Evolutionary conservation across 2,113 vertebrate species (phyloP).

Genomic region (Oostethus manadensis): DNA sequence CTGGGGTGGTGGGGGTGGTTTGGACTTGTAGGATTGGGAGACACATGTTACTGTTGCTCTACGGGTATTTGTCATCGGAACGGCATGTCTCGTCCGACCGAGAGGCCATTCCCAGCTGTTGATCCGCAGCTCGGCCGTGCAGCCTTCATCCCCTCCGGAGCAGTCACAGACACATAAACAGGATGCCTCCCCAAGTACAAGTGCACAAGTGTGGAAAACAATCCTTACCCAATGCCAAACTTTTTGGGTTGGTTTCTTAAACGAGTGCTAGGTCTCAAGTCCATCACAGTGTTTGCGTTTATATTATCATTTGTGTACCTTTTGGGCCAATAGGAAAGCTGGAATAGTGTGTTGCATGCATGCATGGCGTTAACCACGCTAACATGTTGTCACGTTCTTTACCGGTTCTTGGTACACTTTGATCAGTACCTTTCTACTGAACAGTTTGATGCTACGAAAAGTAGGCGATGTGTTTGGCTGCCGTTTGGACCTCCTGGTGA

Average conservation of each 20-base stretch:
- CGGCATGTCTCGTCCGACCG: constrained; percentile 84
- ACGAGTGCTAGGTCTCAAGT: too few species aligned
- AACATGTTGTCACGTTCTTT: too few species aligned
- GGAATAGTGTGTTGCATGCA: too few species aligned
- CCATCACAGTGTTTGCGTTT: too few species aligned
- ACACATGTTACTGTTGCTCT: constrained; percentile 83
- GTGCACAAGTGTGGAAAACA: constrained; percentile 79
- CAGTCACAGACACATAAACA: constrained; percentile 82
- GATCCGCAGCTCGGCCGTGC: constrained; percentile 76
- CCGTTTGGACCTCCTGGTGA: too few species aligned
- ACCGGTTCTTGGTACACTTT: too few species aligned
- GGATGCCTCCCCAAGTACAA: constrained; percentile 80
- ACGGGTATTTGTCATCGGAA: constrained; percentile 87
- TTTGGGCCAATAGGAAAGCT: too few species aligned
- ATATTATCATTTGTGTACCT: too few species aligned
- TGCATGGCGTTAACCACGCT: too few species aligned
- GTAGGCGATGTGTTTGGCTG: too few species aligned
- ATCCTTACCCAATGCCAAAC: constrained; percentile 59
- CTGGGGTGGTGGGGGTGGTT: constrained; percentile 38
- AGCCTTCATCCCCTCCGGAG: constrained; percentile 70
- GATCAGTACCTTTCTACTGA: too few species aligned
- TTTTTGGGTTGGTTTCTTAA: neutral
- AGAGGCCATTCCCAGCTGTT: constrained; percentile 87
- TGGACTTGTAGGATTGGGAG: constrained; percentile 51
- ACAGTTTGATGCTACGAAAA: too few species aligned